Percentiles rank a stretch among this genome's conserved stretches.
phyloP scores from a whole-genome alignment of 2,113 vertebrate species.

The Ictalurus furcatus region DNA sequence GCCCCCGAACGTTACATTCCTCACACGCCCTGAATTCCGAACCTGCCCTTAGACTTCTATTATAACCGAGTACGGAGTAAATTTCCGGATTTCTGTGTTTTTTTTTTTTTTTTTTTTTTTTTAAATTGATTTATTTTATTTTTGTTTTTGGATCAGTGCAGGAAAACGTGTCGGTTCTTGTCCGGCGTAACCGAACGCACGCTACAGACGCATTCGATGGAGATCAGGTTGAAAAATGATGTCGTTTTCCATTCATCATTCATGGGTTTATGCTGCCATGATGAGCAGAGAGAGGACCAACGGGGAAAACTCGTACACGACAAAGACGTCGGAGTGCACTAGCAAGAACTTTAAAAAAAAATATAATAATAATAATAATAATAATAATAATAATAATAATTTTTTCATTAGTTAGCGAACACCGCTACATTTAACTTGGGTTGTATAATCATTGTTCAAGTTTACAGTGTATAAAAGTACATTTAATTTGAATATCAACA shows the following conservation, averaged over 20 bases:
- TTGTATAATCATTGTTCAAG: not conserved
- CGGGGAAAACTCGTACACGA: not conserved
- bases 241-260: not conserved
- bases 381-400: too few relatives aligned
- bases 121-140: too few relatives aligned
- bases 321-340: not conserved
- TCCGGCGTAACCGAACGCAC: not conserved
- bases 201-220: not conserved
- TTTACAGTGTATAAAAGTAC: too few relatives aligned
- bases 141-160: not conserved
- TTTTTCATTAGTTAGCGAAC: not conserved
- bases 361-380: too few relatives aligned
- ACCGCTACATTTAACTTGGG: too few relatives aligned
- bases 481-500: too few relatives aligned
- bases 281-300: not conserved
- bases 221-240: conserved; percentile 3
- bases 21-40: not conserved
- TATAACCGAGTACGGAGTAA: not conserved
- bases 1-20: not conserved
- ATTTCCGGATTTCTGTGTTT: not conserved
- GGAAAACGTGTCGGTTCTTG: not conserved
- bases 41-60: not conserved
- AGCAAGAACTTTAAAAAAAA: not conserved
- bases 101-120: not conserved
- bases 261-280: not conserved